phyloP scores from a whole-genome alignment of 1,140 invertebrate genomes.

The Phymastichus coffea region DNA sequence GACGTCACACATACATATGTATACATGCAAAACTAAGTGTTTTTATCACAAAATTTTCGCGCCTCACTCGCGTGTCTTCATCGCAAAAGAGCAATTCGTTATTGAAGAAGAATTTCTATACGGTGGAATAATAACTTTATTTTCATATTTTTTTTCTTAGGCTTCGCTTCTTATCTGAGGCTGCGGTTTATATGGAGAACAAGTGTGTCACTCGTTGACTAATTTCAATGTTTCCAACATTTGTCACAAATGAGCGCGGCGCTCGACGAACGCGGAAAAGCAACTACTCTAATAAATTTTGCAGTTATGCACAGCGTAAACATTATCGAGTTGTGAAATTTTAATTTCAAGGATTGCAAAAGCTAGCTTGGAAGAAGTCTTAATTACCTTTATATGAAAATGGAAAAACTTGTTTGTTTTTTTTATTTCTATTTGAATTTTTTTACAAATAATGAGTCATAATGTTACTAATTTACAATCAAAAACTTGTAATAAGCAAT shows the following conservation, averaged over 20 bases:
- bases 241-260: too few species aligned
- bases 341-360: too few species aligned
- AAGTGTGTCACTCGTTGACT: constrained; percentile 13
- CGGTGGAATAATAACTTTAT: not conserved
- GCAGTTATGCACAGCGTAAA: not conserved
- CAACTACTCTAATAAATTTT: too few species aligned
- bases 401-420: too few species aligned
- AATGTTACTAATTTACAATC: too few species aligned
- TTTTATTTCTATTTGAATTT: too few species aligned
- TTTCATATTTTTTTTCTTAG: constrained; percentile 18
- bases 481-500: too few species aligned
- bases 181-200: constrained; percentile 17
- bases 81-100: not conserved
- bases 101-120: not conserved
- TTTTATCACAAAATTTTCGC: not conserved
- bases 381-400: too few species aligned
- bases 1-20: constrained; percentile 6
- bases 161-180: constrained; percentile 2
- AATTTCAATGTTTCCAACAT: constrained; percentile 3
- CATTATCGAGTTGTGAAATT: too few species aligned
- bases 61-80: not conserved
- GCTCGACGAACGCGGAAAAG: too few species aligned
- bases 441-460: too few species aligned
- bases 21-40: not conserved
- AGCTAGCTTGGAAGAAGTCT: too few species aligned